Conservation (phyloP, 2,888 invertebrate genomes). For the Drosophila birchii region DNA sequence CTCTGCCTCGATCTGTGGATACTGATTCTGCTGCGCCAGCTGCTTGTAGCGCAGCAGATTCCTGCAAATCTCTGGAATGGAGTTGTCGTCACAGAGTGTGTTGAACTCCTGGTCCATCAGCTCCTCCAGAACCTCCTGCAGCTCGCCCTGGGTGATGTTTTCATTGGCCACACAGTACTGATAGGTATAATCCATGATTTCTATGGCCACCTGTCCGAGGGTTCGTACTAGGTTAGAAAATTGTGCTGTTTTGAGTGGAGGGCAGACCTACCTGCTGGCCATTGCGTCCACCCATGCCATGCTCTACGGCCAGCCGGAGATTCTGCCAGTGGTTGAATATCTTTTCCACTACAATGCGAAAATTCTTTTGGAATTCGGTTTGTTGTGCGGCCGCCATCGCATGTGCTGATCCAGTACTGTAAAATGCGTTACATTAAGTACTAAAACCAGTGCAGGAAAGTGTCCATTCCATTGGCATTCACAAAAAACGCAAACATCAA, state of each 20-base stretch:
- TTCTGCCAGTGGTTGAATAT: slow-evolving; percentile 91
- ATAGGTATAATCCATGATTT: slow-evolving; percentile 88
- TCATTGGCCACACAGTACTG: slow-evolving; percentile 87
- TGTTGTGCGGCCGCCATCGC: slow-evolving; percentile 65
- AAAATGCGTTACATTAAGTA: not conserved
- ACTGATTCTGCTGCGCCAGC: slow-evolving; percentile 86
- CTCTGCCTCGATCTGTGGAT: slow-evolving; percentile 86
- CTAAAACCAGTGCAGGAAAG: not conserved
- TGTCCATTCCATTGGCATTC: not conserved
- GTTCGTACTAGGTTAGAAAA: slow-evolving; percentile 59
- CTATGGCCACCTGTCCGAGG: slow-evolving; percentile 86
- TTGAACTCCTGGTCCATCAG: slow-evolving; percentile 91
- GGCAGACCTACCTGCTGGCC: slow-evolving; percentile 87
- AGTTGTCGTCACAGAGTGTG: slow-evolving; percentile 90
- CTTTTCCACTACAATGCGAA: slow-evolving; percentile 88
- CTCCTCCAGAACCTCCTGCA: slow-evolving; percentile 88
- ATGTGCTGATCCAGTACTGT: slow-evolving; percentile 52
- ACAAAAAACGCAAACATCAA: slow-evolving; percentile 30
- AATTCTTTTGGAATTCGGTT: slow-evolving; percentile 81
- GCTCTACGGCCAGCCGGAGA: slow-evolving; percentile 89
- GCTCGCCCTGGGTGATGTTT: slow-evolving; percentile 86
- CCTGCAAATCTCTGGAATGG: slow-evolving; percentile 88
- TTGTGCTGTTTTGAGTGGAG: not conserved
- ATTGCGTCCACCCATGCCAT: slow-evolving; percentile 90
- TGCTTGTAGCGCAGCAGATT: slow-evolving; percentile 86